Base-by-base conservation (phyloP, 2,797 vertebrate genomes). In the Oophaga sylvatica region DNA sequence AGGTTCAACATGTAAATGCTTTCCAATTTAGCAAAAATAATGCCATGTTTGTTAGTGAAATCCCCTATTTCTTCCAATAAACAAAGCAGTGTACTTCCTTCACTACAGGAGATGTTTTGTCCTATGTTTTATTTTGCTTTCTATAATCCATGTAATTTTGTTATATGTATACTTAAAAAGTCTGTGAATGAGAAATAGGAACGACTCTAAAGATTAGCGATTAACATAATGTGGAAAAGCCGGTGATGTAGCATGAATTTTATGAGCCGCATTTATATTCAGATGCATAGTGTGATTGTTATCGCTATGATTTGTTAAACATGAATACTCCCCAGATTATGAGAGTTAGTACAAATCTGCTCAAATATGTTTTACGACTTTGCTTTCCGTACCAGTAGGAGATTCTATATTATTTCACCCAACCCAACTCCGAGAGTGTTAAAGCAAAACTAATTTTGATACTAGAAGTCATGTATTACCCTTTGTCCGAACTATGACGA, bases 231-330 rank as follows among this genome's bases (percentile, higher is more conserved):
- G 88, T 86, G 75, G 84, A 79, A 83, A 83, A 86, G 84, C 84
- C 20, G 57, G 80, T 86, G 84, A 89, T 89, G 84, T 82, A 48
- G 71, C 67, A 78, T 89, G 88, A 89, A 86, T 89, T 86, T 87
- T 86, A 89, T 87, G 84, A 89, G 84, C 29, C 35, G 11, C 81
- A 86, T 89, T 89, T 89, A 89, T 89, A 86, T 89, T 89, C 88
- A 80, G 88, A 86, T 73, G 75, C 88, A 89, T 89, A 89, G 88
- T 83, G 88, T 70, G 84, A 89, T 89, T 89, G 80, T 89, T 86
- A 89, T 86, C 63, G 67, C 84, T 62, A 78, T 89, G 88, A 89
- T 89, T 86, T 89, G 88, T 89, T 89, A 87, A 89, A 87, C 88
- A 89, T 87, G 84, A 89, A 89, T 83, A 89, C 84, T 83, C 75